Evolutionary conservation across 2,888 invertebrate species (phyloP), one percentile per base, ranked within the genome.

Genomic region (Imbricaverruca yamaguchii): DNA sequence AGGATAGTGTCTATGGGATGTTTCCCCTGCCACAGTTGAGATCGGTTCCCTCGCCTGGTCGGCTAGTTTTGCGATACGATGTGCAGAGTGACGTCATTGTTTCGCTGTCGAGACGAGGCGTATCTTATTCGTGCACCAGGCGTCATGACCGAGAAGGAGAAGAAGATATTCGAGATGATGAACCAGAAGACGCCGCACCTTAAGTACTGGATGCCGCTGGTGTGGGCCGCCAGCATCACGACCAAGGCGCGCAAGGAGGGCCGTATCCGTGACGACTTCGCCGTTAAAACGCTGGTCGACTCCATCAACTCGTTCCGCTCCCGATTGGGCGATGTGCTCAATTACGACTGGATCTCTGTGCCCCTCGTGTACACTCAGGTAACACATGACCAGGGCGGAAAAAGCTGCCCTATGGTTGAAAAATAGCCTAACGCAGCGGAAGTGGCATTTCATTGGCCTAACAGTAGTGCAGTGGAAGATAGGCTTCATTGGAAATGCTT

Each of bases 191-290:
- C 94, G 18, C 83, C 93, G 8, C 95, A 95, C 93, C 93, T 94
- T 21, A 93, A 93, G 89, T 96, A 95, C 87, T 96, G 95, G 95
- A 94, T 96, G 93, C 96, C 96, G 0, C 88, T 95, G 81, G 94
- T 95, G 23, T 96, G 96, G 96, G 95, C 95, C 74, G 94, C 95
- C 10, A 95, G 95, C 87, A 94, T 96, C 83, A 94, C 96, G 84
- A 94, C 95, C 87, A 90, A 95, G 82, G 95, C 95, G 9, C 89
- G 95, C 82, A 93, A 93, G 86, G 95, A 96, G 85, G 92, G 92
- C 0, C 89, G 94, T 81, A 95, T 95, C 84, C 91, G 92, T 80
- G 94, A 93, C 85, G 97, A 97, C 87, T 96, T 96, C 85, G 94
- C 97, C 83, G 94, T 97, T 15, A 95, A 96, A 88, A 96, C 96